Base-by-base conservation (phyloP, 2,113 vertebrate genomes). In the Colossoma macropomum region DNA sequence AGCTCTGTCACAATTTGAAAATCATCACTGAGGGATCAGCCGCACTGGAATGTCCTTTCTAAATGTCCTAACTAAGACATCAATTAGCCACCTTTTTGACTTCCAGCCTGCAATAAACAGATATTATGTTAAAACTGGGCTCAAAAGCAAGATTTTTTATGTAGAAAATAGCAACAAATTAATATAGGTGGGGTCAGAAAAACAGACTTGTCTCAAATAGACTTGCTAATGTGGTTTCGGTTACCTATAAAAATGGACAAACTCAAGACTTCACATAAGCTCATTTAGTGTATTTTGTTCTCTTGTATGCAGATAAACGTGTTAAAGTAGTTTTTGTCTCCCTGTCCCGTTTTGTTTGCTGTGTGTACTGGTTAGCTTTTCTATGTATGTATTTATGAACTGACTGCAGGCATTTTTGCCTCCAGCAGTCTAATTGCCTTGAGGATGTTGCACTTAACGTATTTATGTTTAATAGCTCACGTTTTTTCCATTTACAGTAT, bases 1-100 rank as follows among this genome's bases (percentile, higher is more conserved):
- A 28, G 72, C 69, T 41, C 59, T 81, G 69, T 50, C 71, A 32
- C 79, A 32, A 63, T 50, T n/a, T 17, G 54, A 70, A 70, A 60
- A 73, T 81, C 79, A 45, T 34, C n/a, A 4, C 12, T 45, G 34
- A 71, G 38, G 68, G 12, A 15, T 38, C 34, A 71, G 23, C 23
- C 15, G 34, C 66, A 38, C 7, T 19, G 28, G 28, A 66, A 32
- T 25, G 8, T 8, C 17, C 28, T 30, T 7, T 3, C 19, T 69
- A 17, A 34, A 34, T 65, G 62, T 30, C 17, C 27, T 65, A 68
- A 69, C 32, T 30, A 66, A 69, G 23, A 25, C 38, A 15, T 41
- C n/a, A 45, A 45, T 45, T 71, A 15, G 34, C 12, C 23, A 25
- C 1, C 3, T 5, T 45, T 45, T 9, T 1, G 17, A 66, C 12